A percentile compares a stretch with the other conserved stretches of the same genome.
Conservation (phyloP, 30 jellyfish, hydroid and myxozoan genomes). For the Aurelia coerulea region DNA sequence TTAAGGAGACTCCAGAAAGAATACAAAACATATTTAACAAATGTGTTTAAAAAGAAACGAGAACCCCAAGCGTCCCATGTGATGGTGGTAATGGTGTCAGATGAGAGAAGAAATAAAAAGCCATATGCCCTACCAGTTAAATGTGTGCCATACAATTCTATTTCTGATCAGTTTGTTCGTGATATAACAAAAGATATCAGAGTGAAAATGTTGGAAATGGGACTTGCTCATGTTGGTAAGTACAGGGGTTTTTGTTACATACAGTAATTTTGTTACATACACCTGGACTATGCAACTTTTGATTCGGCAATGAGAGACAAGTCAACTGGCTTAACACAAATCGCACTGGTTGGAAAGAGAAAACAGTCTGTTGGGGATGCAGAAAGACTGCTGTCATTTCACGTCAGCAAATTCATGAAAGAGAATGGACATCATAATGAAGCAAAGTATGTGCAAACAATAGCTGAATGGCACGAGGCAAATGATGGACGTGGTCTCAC, state of each 20-base stretch:
- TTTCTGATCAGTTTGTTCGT: background rate
- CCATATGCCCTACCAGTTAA: constrained; percentile 29
- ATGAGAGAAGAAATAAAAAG: constrained; percentile 15
- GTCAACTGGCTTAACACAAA: constrained; percentile 26
- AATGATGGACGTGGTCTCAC: constrained; percentile 16
- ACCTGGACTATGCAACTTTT: constrained; percentile 15
- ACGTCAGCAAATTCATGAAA: constrained; percentile 25
- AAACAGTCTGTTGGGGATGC: constrained; percentile 30
- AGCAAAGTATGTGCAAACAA: constrained; percentile 12
- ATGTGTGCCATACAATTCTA: background rate
- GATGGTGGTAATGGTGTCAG: constrained; percentile 19
- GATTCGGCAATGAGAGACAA: constrained; percentile 26
- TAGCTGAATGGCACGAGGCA: constrained; percentile 10
- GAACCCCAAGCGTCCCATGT: constrained; percentile 15
- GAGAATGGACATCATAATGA: constrained; percentile 15
- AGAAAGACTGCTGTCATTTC: constrained; percentile 29
- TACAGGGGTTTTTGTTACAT: background rate
- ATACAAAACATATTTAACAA: background rate
- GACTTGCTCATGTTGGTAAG: constrained; percentile 13
- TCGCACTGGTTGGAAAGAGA: constrained; percentile 17
- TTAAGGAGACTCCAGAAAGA: background rate
- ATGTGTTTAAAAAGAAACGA: constrained; percentile 5
- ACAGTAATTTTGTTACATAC: no score
- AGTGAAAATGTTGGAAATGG: constrained; percentile 8
- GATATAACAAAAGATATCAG: constrained; percentile 12